phyloP scores from a whole-genome alignment of 2,888 invertebrate species.

The Diaprepes abbreviatus region DNA sequence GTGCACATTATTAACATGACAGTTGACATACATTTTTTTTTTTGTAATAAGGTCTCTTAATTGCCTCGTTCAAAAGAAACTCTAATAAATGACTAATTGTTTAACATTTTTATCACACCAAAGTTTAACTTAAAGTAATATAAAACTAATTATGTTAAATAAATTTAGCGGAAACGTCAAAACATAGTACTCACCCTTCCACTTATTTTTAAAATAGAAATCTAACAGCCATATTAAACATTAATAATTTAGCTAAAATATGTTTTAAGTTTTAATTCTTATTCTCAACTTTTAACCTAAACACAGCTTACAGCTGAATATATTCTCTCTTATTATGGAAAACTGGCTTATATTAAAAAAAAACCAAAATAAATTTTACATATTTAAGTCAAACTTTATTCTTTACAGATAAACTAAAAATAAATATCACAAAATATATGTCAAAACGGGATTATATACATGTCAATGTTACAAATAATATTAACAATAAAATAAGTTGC shows the following conservation, averaged over 20 bases:
- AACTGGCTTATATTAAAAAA: conserved; percentile 11
- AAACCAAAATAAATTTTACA: background rate
- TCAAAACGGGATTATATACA: conserved; percentile 18
- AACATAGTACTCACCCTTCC: conserved; percentile 11
- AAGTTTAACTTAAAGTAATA: conserved; percentile 4
- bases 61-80: background rate
- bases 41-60: background rate
- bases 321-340: conserved; percentile 1
- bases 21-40: background rate
- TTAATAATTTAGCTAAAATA: conserved; percentile 33
- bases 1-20: no score
- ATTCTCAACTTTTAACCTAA: conserved; percentile 5
- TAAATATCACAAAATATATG: conserved; percentile 31
- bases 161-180: background rate
- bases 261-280: conserved; percentile 7
- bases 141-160: conserved; percentile 8
- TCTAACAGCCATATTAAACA: conserved; percentile 37
- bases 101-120: conserved; percentile 7
- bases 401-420: conserved; percentile 21
- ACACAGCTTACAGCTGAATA: conserved; percentile 9
- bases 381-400: background rate
- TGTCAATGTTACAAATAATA: conserved; percentile 7
- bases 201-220: conserved; percentile 19
- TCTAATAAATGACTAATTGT: background rate
- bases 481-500: background rate